Percentiles rank a stretch among this genome's conserved stretches.
Conservation (phyloP, 2,888 invertebrate genomes). For the Elegia similella region DNA sequence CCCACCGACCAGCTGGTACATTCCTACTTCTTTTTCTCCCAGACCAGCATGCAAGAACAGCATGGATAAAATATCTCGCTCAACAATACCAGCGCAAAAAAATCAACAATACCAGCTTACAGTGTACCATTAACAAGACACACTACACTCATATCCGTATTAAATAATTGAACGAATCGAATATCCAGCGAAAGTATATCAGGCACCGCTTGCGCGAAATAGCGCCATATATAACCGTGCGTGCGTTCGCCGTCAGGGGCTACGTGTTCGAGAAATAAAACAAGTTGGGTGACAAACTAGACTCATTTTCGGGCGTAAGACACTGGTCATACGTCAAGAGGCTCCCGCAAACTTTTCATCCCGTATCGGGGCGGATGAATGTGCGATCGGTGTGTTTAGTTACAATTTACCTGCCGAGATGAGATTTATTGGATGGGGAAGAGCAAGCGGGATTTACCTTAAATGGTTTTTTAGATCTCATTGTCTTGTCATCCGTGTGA, state of each 20-base stretch:
- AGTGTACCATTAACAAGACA: not conserved
- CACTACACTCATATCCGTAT: slow-evolving; percentile 8
- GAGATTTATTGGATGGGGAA: not conserved
- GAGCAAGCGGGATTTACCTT: not conserved
- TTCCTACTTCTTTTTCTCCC: too few relatives aligned
- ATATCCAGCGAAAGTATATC: slow-evolving; percentile 7
- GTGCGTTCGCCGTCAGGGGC: slow-evolving; percentile 4
- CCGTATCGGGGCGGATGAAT: slow-evolving; percentile 27
- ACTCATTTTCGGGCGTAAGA: slow-evolving; percentile 49
- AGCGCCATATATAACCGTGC: slow-evolving; percentile 10
- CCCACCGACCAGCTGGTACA: too few relatives aligned
- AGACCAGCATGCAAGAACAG: too few relatives aligned
- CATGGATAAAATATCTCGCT: too few relatives aligned
- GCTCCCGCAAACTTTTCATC: slow-evolving; percentile 53
- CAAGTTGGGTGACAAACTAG: slow-evolving; percentile 46
- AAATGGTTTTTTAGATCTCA: too few relatives aligned
- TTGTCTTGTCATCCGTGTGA: too few relatives aligned
- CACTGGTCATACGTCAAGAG: slow-evolving; percentile 50
- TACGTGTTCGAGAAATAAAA: slow-evolving; percentile 17
- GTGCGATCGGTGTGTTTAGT: slow-evolving; percentile 13
- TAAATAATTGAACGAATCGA: slow-evolving; percentile 14
- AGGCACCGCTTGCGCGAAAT: slow-evolving; percentile 14
- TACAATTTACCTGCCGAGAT: slow-evolving; percentile 7
- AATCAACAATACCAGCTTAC: too few relatives aligned
- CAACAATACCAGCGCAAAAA: too few relatives aligned